A percentile compares a stretch with the other conserved stretches of the same genome.
phyloP scores from a whole-genome alignment of 2,113 vertebrate species.

The Ochotona princeps region DNA sequence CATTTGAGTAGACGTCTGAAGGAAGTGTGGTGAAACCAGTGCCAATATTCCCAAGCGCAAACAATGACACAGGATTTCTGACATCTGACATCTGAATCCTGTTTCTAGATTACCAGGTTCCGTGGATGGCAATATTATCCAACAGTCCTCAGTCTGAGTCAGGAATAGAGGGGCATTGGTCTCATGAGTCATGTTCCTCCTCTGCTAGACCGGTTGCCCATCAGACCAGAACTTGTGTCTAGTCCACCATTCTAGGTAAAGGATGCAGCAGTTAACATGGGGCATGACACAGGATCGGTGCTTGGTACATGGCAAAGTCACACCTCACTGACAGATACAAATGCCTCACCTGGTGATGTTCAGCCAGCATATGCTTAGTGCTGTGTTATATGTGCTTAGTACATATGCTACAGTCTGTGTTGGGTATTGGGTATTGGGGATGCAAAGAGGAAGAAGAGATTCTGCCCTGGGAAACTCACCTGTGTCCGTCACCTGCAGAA shows the following conservation, averaged over 20 bases:
- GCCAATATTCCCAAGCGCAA: slow-evolving; percentile 11
- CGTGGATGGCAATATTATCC: not conserved
- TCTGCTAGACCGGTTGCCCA: not conserved
- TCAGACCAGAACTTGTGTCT: not conserved
- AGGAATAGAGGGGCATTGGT: not conserved
- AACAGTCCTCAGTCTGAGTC: not conserved
- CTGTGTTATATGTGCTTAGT: not conserved
- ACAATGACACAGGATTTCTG: not conserved
- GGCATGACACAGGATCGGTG: not conserved
- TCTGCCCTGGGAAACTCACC: not conserved
- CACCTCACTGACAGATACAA: not conserved
- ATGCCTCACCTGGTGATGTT: slow-evolving; percentile 6
- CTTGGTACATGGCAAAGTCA: slow-evolving; percentile 8
- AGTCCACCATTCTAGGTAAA: not conserved
- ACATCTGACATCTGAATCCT: not conserved
- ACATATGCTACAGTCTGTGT: slow-evolving; percentile 1
- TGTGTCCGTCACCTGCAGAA: slow-evolving; percentile 7
- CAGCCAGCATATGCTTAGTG: not conserved
- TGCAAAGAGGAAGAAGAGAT: slow-evolving; percentile 28
- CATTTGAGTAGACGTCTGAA: slow-evolving; percentile 30
- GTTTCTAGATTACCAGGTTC: not conserved
- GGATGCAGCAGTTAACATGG: not conserved
- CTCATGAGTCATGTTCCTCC: not conserved
- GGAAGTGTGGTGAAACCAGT: not conserved
- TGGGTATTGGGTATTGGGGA: not conserved